Base-by-base conservation (phyloP, 1,140 invertebrate species). In the Drosophila arizonae region DNA sequence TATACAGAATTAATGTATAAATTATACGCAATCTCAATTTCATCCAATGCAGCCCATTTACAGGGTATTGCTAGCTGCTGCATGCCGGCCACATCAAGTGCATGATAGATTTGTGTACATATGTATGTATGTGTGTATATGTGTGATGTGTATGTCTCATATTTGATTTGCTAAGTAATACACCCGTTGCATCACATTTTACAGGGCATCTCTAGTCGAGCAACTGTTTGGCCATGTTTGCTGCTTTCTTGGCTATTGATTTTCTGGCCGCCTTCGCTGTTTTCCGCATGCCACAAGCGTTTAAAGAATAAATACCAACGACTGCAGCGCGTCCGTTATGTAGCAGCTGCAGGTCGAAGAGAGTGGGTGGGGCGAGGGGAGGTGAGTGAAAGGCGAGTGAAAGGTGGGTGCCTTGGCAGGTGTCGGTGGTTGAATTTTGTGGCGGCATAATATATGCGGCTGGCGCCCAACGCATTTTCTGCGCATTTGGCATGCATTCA, bases 401-500 rank as follows among this genome's bases (percentile, higher is more conserved):
- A 6, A 30, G 10, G 36, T 51, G 24, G 6, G 48, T n/a, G 48
- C 10, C 0, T 30, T 30, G 21, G 70, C 43, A 33, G 24, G 55
- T 39, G 43, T 9, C 15, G n/a, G 43, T 46, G 43, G 43, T 45
- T 54, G 11, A 58, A 41, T 36, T 36, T 54, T 54, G 30, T 54
- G 51, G 50, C 26, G 51, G 51, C 6, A 17, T 15, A 30, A 36
- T 55, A 5, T 55, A 5, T 30, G 36, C n/a, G 9, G 30, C 15
- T 33, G 48, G 62, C 73, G 50, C 46, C 51, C 52, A 82, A 86
- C 79, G 82, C 82, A 87, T 76, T 73, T 84, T 79, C 72, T 86
- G 82, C 82, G 82, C 82, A 86, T 70, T 86, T 86, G 82, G 82
- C 82, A 71, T 79, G 81, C 67, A 72, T 13, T 66, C 30, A 17